Base-by-base conservation (phyloP, 2,888 invertebrate species). In the Trichacis sp. region DNA sequence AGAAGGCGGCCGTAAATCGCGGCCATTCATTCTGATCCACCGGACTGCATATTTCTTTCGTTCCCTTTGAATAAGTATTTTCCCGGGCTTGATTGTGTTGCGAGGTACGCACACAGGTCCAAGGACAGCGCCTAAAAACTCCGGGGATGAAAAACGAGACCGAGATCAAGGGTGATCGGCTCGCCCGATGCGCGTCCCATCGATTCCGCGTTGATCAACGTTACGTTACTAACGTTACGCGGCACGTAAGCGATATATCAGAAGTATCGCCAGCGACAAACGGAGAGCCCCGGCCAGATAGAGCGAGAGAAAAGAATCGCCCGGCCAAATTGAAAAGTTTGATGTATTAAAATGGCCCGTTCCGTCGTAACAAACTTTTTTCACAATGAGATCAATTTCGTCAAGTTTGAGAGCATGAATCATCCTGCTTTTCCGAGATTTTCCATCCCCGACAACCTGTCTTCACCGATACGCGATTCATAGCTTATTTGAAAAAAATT, bases 41-140 rank as follows among this genome's bases (percentile, higher is more conserved):
- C 76, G 77, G 76, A 78, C 76, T 79, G 74, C 79, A 76, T 79
- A 80, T 81, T 82, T 81, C 77, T 76, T 81, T 78, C 76, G 77
- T 77, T 76, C 71, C 77, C 74, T 78, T 80, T 77, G 77, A 79
- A 81, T 81, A 77, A 79, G 78, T 75, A 72, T 78, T 75, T 76
- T 75, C 68, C 51, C 56, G 56, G 45, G 64, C 73, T 74, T 75
- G 77, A 78, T 79, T 78, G 77, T 75, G 73, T 76, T 77, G 38
- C 60, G 59, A 61, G 42, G 53, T 59, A 43, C 68, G 62, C 24
- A 43, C 24, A 19, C 12, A 3, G 18, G n/a, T n/a, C 24, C 46
- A 14, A 47, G 46, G 11, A 8, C 29, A n/a, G 12, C 43, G 36
- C 20, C 14, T 42, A 42, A 5, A 42, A 43, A 54, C 45, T 59